A percentile compares a stretch with the other conserved stretches of the same genome.
phyloP scores from a whole-genome alignment of 2,113 vertebrate genomes.

The Atractosteus spatula region DNA sequence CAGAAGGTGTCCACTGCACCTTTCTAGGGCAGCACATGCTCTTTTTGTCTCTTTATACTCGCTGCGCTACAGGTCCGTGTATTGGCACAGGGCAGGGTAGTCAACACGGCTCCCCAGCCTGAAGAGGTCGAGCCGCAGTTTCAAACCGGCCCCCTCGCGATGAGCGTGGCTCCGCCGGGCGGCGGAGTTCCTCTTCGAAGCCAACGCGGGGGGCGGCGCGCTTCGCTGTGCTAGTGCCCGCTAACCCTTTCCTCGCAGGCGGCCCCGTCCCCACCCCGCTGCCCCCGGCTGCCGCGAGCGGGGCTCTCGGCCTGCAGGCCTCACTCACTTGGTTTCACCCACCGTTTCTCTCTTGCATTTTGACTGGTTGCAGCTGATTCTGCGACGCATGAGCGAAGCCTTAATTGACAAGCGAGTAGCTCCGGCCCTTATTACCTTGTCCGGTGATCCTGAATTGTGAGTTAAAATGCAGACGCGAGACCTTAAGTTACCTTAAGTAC shows the following conservation, averaged over 20 bases:
- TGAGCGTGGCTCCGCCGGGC: no score
- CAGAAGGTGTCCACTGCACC: no score
- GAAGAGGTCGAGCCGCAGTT: no score
- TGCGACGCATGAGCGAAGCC: slow-evolving; percentile 98
- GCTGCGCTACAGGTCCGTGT: no score
- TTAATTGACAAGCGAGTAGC: slow-evolving; percentile 99
- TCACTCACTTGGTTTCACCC: slow-evolving; percentile 67
- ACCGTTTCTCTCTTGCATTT: slow-evolving; percentile 85
- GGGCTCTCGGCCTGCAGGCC: slow-evolving; percentile 72
- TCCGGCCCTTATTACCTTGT: slow-evolving; percentile 98
- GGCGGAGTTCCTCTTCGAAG: slow-evolving; percentile 42
- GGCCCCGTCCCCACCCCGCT: slow-evolving; percentile 50
- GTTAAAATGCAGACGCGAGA: slow-evolving; percentile 77
- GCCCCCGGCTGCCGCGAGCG: slow-evolving; percentile 51
- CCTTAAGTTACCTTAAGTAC: slow-evolving; percentile 57
- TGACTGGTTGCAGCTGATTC: slow-evolving; percentile 97
- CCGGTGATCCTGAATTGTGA: slow-evolving; percentile 99
- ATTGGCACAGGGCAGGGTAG: no score
- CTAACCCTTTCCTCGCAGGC: slow-evolving; percentile 61
- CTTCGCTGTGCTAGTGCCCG: slow-evolving; percentile 55
- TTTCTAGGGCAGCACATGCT: no score
- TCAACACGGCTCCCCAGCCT: no score
- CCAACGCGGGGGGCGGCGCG: slow-evolving; percentile 56
- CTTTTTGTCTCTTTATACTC: no score
- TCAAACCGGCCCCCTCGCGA: no score